Evolutionary conservation across 2,113 vertebrate species (phyloP), one percentile per base, ranked within the genome.

Genomic region (Dendrocopos noguchii): DNA sequence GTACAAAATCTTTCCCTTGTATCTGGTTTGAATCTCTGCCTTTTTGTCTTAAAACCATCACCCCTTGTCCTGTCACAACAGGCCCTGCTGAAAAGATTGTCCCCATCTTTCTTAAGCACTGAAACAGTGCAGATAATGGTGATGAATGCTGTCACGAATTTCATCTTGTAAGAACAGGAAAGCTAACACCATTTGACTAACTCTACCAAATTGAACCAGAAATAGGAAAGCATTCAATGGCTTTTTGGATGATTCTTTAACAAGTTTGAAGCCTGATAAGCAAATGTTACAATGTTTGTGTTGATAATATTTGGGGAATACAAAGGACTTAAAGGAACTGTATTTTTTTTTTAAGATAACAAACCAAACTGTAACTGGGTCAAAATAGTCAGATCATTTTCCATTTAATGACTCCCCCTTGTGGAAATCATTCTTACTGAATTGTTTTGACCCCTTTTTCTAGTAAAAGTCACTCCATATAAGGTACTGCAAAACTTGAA

Each of bases 361-460:
- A 57, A 88, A 61, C 34, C 61, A 80, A 29, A 53, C 65, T 39
- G 65, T 63, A 91, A 81, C 44, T 81, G 88, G 88, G 92, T 50
- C 91, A 92, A 75, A 89, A 57, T 5, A 77, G 73, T 47, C 90
- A 56, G 76, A 81, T 72, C 61, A 33, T 94, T 93, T 86, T 70
- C 61, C 8, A 3, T 83, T 79, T 85, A 18, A 85, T 84, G 88
- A 66, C 94, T 95, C 93, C 93, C 93, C 93, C 94, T 96, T 46
- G 96, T 95, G 96, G 95, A 90, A 95, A 46, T 81, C 70, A 75
- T 91, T 59, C 82, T 90, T 72, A 66, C 53, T 73, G 87, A 34
- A 80, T 89, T 22, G 29, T 88, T 95, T 42, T 86, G 90, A 91
- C 91, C 85, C 84, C 86, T 90, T 95, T 96, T 90, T 57, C 73